Percentiles rank a stretch among this genome's conserved stretches.
Evolutionary conservation across 1,140 invertebrate genomes (phyloP).

Genomic region (Rhopalosiphum maidis): DNA sequence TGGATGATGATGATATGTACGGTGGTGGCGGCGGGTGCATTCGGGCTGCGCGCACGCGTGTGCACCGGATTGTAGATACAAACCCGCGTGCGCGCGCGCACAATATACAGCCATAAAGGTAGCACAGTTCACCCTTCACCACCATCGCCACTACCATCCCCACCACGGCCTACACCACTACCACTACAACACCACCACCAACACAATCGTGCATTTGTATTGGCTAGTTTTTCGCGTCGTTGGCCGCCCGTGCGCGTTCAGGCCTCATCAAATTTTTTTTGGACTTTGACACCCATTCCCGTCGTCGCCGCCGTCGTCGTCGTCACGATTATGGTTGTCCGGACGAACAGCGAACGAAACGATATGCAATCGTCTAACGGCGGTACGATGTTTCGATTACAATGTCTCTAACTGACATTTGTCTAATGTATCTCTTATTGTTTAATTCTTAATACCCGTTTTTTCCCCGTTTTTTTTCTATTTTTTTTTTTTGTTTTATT

Average conservation of each 20-base stretch:
- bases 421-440: slow-evolving; percentile 56
- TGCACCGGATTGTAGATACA: not conserved
- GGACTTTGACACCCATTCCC: slow-evolving; percentile 39
- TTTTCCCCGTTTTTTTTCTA: slow-evolving; percentile 56
- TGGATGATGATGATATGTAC: not conserved
- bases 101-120: not conserved
- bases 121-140: not conserved
- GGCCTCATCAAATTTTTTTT: not conserved
- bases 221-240: not conserved
- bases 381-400: slow-evolving; percentile 55
- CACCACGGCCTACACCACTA: not conserved
- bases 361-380: slow-evolving; percentile 31
- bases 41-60: not conserved
- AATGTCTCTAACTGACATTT: slow-evolving; percentile 54
- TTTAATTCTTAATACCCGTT: slow-evolving; percentile 57
- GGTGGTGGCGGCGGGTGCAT: not conserved
- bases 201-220: not conserved
- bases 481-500: slow-evolving; percentile 49
- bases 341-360: not conserved
- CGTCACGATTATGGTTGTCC: slow-evolving; percentile 41
- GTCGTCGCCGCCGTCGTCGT: slow-evolving; percentile 29
- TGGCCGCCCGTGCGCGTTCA: not conserved
- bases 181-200: not conserved
- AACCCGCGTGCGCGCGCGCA: not conserved
- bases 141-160: not conserved